Percentiles rank a stretch among this genome's conserved stretches.
Conservation (phyloP, 2,113 vertebrate species). For the rat (Rattus norvegicus) region DNA sequence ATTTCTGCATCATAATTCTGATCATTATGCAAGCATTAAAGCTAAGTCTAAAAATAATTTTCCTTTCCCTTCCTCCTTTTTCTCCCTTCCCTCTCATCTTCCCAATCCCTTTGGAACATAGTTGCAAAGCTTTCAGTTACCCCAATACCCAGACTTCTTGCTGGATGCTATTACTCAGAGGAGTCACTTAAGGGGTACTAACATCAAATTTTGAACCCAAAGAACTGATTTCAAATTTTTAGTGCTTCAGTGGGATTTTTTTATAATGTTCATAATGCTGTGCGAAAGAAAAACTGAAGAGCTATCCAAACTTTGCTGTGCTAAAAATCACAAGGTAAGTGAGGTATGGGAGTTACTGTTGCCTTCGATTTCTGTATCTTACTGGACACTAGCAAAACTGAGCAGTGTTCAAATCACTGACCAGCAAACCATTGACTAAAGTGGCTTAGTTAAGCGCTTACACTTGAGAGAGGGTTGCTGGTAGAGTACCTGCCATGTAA, state of each 20-base stretch:
- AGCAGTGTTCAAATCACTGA: not conserved
- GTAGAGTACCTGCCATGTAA: not conserved
- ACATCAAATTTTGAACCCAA: not conserved
- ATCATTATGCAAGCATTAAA: not conserved
- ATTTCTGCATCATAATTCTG: not conserved
- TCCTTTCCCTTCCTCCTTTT: not conserved
- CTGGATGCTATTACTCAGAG: not conserved
- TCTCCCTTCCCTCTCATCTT: not conserved
- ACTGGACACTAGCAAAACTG: not conserved
- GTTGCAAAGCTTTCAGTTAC: not conserved
- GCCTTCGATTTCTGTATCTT: not conserved
- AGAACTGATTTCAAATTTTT: too few relatives aligned
- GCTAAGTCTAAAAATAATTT: not conserved
- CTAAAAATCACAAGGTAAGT: not conserved
- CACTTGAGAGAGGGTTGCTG: not conserved
- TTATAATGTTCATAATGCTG: not conserved
- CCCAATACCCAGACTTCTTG: not conserved
- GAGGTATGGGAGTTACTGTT: not conserved
- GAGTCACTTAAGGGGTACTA: not conserved
- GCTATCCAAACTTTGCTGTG: not conserved
- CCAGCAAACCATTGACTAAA: not conserved
- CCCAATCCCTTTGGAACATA: not conserved
- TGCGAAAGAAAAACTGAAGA: not conserved
- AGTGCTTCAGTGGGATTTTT: not conserved
- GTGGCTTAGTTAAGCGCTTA: not conserved